Base-by-base conservation (phyloP, 30 jellyfish, hydroid and myxozoan species). In the Morbakka virulenta region DNA sequence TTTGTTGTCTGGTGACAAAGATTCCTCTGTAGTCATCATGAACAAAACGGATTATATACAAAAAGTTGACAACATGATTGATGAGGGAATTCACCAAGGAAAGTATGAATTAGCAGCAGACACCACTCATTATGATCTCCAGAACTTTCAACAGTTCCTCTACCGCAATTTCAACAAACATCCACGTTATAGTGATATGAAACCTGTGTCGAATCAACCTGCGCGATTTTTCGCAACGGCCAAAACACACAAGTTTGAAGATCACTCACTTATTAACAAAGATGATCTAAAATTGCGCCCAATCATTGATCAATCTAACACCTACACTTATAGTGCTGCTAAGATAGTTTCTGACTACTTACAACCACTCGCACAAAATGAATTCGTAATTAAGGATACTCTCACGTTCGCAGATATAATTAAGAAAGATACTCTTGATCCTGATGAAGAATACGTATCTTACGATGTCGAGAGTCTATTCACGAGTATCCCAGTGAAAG, bases 1-100 rank as follows among this genome's bases (percentile, higher is more conserved):
- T 9, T 4, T 72, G 11, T 35, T 72, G 11, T 41, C 84, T 2
- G 84, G 82, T 14, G 84, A 72, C 22, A 72, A 72, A 72, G 84
- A 72, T 50, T 47, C 31, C 81, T 25, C 30, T 28, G 32, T 50
- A 14, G 82, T 32, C n/a, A 72, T 72, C 27, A 48, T 72, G 51
- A 35, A 48, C 64, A 72, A 72, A 50, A 52, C 12, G 31, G 84
- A 48, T 13, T 72, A 72, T 62, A 27, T 24, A 17, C 28, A 50
- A 23, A 72, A 50, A 72, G 82, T 21, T 17, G 32, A 72, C 27
- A 72, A 50, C 32, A 69, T 69, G 79, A 69, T 69, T 31, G 82
- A 69, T 36, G 80, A 35, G 33, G n/a, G n/a, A n/a, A n/a, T n/a
- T 22, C 32, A 30, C 33, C 32, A 69, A 31, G 78, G 82, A 32